phyloP scores from a whole-genome alignment of 2,888 invertebrate genomes.

The Nemotelus pantherinus region DNA sequence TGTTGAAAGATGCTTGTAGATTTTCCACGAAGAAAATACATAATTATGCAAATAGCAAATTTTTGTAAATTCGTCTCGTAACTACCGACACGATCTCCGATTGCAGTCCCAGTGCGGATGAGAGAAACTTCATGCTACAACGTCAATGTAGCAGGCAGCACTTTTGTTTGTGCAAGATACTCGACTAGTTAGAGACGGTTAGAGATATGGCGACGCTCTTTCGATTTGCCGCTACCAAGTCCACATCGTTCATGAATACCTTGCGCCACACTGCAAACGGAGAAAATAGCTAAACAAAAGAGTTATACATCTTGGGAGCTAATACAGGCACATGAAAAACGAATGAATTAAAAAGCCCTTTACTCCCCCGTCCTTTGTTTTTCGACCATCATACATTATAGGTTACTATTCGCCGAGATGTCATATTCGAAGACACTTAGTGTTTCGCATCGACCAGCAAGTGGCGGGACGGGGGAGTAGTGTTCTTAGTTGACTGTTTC shows the following conservation, averaged over 20 bases:
- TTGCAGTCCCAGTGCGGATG: neutral
- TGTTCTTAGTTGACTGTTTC: no score
- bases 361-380: neutral
- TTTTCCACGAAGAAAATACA: conserved; percentile 1
- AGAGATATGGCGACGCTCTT: neutral
- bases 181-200: neutral
- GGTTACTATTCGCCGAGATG: no score
- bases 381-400: neutral
- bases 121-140: neutral
- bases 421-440: no score
- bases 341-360: conserved; percentile 26
- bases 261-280: neutral
- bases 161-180: neutral
- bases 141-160: neutral
- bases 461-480: no score
- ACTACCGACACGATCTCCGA: conserved; percentile 12
- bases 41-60: conserved; percentile 11
- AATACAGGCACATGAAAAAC: conserved; percentile 11
- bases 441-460: no score
- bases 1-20: neutral
- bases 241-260: neutral
- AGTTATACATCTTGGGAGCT: conserved; percentile 14
- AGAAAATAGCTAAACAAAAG: conserved; percentile 20
- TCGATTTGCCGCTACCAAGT: neutral
- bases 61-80: conserved; percentile 3